Evolutionary conservation across 2,797 vertebrate species (phyloP).

Genomic region (Anguilla pacifica): DNA sequence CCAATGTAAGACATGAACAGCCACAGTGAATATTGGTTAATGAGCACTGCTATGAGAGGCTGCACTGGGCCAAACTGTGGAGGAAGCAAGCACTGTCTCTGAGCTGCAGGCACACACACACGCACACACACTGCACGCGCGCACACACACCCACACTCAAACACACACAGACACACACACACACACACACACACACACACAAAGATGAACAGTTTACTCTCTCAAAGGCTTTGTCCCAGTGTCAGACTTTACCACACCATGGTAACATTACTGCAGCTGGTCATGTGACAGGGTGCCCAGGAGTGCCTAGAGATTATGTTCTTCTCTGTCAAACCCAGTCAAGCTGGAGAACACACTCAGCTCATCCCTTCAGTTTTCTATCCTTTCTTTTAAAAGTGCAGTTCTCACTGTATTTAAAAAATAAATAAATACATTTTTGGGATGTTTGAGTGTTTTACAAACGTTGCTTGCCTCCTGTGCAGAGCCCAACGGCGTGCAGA

Average conservation of each 20-base stretch:
- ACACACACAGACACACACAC: not conserved
- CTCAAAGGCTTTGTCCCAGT: not conserved
- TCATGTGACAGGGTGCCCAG: not conserved
- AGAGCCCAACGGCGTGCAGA: constrained; percentile 89
- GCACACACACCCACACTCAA: not conserved
- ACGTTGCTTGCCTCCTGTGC: constrained; percentile 43
- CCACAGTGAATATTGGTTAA: not conserved
- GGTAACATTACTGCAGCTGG: not conserved
- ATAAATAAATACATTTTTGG: not conserved
- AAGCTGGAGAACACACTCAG: too few species aligned
- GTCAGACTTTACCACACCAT: not conserved
- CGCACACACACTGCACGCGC: not conserved
- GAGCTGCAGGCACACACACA: not conserved
- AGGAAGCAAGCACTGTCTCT: not conserved
- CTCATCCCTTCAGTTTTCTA: not conserved
- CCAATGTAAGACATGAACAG: not conserved
- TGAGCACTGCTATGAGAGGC: not conserved
- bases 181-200: not conserved
- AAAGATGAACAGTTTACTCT: not conserved
- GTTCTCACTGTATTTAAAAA: too few species aligned
- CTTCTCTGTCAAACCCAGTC: not conserved
- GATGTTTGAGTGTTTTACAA: not conserved
- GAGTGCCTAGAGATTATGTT: not conserved
- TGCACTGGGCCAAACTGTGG: not conserved
- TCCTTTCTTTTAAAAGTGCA: not conserved